Conservation (phyloP, 2,113 vertebrate genomes). For the Capricornis sumatraensis region DNA sequence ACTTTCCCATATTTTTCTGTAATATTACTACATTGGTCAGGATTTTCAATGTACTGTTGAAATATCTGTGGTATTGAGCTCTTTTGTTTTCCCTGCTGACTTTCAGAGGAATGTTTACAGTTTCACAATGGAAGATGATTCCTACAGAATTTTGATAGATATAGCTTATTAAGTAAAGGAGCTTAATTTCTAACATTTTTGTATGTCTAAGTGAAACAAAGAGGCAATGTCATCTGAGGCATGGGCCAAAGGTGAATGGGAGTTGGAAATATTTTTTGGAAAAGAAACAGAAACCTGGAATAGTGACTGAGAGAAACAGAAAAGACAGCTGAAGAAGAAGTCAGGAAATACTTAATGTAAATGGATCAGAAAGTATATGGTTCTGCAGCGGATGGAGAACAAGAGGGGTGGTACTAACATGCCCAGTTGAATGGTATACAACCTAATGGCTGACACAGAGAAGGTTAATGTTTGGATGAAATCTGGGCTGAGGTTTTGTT, state of each 20-base stretch:
- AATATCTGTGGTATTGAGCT: background rate
- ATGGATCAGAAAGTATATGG: background rate
- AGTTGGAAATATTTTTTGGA: background rate
- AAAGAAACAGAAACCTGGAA: background rate
- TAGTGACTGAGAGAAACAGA: background rate
- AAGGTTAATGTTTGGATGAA: background rate
- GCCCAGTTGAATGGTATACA: background rate
- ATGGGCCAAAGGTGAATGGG: background rate
- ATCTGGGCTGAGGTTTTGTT: background rate
- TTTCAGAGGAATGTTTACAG: background rate
- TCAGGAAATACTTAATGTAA: background rate
- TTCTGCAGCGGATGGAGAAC: background rate
- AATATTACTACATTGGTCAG: background rate
- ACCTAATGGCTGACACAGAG: background rate
- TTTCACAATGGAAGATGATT: background rate
- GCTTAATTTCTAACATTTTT: background rate
- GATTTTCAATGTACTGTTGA: background rate
- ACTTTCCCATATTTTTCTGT: background rate
- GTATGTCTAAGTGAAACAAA: background rate
- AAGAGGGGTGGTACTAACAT: background rate
- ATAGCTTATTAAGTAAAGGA: background rate
- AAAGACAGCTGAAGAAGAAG: background rate
- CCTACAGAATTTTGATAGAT: background rate
- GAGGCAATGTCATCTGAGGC: background rate
- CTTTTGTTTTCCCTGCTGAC: background rate